Evolutionary conservation across 2,797 vertebrate species (phyloP).

Genomic region (Neostethus bicornis): DNA sequence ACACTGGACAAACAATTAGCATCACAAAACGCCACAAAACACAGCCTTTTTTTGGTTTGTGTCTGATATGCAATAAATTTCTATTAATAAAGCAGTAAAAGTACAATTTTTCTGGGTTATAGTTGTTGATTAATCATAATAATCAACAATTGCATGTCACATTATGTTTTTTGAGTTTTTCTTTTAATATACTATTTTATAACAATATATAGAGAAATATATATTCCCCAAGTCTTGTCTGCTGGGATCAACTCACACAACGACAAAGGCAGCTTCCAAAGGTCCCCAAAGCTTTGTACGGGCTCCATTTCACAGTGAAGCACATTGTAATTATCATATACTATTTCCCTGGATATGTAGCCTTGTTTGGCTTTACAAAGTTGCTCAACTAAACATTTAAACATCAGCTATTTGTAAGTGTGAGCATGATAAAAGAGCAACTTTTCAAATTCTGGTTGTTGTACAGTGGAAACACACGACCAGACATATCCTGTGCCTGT

Average conservation of each 20-base stretch:
- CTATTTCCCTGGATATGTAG: slow-evolving; percentile 56
- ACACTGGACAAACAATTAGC: slow-evolving; percentile 16
- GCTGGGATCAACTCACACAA: slow-evolving; percentile 27
- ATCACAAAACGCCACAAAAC: slow-evolving; percentile 7
- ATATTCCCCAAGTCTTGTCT: slow-evolving; percentile 7
- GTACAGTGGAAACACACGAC: slow-evolving; percentile 52
- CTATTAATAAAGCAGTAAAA: slow-evolving; percentile 51
- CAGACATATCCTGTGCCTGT: slow-evolving; percentile 40
- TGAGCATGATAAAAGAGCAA: slow-evolving; percentile 45
- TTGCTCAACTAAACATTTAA: slow-evolving; percentile 27
- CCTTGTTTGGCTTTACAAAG: slow-evolving; percentile 50
- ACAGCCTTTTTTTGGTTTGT: slow-evolving; percentile 20
- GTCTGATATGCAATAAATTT: slow-evolving; percentile 61
- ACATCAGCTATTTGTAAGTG: slow-evolving; percentile 40
- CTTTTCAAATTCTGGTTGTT: slow-evolving; percentile 36
- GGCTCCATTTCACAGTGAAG: slow-evolving; percentile 45
- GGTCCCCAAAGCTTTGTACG: slow-evolving; percentile 41
- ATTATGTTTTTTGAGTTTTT: slow-evolving; percentile 11
- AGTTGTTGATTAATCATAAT: no score
- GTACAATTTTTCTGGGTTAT: slow-evolving; percentile 30
- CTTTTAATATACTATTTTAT: slow-evolving; percentile 17
- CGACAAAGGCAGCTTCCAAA: slow-evolving; percentile 65
- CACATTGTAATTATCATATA: slow-evolving; percentile 77
- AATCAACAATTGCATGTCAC: slow-evolving; percentile 8
- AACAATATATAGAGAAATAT: slow-evolving; percentile 4